phyloP scores from a whole-genome alignment of 2,797 vertebrate species.

The Spea hammondii region DNA sequence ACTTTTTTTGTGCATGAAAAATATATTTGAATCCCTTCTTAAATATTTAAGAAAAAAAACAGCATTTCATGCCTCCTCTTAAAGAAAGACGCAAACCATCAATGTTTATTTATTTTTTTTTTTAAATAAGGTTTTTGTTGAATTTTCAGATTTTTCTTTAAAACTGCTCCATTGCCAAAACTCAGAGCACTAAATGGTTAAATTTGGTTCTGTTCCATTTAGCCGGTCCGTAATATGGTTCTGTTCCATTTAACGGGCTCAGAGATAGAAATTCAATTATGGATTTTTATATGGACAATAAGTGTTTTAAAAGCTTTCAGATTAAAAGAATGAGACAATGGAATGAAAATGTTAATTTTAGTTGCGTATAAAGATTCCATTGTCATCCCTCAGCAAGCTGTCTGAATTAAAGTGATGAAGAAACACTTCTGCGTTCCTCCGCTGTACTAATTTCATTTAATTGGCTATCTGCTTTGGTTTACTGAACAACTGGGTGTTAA shows the following conservation, averaged over 20 bases:
- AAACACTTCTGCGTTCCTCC: conserved; percentile 67
- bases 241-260: conserved; percentile 59
- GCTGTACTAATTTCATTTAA: conserved; percentile 71
- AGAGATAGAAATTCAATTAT: conserved; percentile 33
- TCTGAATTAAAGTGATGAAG: conserved; percentile 61
- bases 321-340: conserved; percentile 42
- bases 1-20: no score
- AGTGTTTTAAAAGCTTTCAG: conserved; percentile 50
- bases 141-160: no score
- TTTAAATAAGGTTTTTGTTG: no score
- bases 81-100: no score
- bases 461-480: conserved; percentile 68
- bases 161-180: no score
- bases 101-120: no score
- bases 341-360: conserved; percentile 55
- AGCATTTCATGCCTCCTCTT: no score
- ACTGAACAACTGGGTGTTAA: conserved; percentile 70
- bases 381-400: conserved; percentile 57
- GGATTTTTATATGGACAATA: conserved; percentile 51
- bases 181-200: no score
- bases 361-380: conserved; percentile 60
- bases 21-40: no score
- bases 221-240: conserved; percentile 37
- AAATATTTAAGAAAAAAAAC: no score
- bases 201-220: no score